Base-by-base conservation (phyloP, 2,797 vertebrate genomes). In the Channallabes apus region DNA sequence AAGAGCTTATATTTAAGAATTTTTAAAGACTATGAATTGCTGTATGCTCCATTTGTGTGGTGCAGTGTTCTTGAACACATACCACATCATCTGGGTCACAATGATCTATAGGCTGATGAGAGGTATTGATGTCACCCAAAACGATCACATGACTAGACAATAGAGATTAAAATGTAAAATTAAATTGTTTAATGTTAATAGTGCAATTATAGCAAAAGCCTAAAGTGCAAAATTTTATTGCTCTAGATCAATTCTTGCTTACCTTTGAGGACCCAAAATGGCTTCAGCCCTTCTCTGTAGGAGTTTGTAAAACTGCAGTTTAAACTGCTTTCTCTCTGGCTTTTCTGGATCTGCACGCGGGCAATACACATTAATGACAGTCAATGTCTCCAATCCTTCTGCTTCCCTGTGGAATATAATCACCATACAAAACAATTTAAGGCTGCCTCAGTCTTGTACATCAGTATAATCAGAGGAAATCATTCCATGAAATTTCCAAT, bases 111-210 rank as follows among this genome's bases (percentile, higher is more conserved):
- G 90, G 94, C 62, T 90, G 93, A 77, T 98, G 97, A 68, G 97
- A 96, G n/a, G 96, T 98, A 86, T 98, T 98, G 73, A 98, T 90
- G 78, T 98, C 97, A 64, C 97, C 97, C 90, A 97, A 91, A 89
- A 98, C 91, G 73, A 98, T 96, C 82, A 98, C 96, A 71, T 95
- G 94, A 86, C 97, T 98, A 89, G 65, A 92, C 88, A 89, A 88
- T 27, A 29, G n/a, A 83, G 68, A 24, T 65, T 27, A 29, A 65
- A n/a, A 17, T 59, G 27, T 11, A 1, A 56, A 20, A 20, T 58
- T 0, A 12, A 65, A 8, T 41, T 22, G 1, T 62, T 32, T 0
- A 7, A 41, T 24, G 5, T 24, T 46, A 62, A 41, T 17, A 29
- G 6, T 35, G 15, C 9, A 82, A 41, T 59, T 59, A 4, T 59